Percentiles rank a stretch among this genome's conserved stretches.
Conservation (phyloP, 2,888 invertebrate species). For the Plebejus melissa region DNA sequence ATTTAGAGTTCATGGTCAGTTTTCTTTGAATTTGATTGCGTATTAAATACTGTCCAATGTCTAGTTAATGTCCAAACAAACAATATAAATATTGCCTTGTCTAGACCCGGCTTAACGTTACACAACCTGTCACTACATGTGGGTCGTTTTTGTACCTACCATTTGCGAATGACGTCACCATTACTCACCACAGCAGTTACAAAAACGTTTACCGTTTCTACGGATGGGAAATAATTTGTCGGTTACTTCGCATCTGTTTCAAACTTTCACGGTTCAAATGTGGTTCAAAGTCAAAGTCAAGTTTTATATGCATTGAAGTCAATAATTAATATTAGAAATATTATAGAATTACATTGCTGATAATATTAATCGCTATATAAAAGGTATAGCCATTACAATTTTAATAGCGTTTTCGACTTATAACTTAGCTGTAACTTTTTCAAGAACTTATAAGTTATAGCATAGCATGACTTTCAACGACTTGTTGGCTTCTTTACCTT, state of each 20-base stretch:
- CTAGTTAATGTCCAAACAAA: not conserved
- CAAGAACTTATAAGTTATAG: no score
- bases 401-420: no score
- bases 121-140: slow-evolving; percentile 7
- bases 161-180: not conserved
- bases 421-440: no score
- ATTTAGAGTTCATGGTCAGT: not conserved
- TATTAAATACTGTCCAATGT: not conserved
- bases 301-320: not conserved
- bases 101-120: not conserved
- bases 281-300: not conserved
- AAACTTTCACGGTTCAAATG: not conserved
- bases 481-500: no score
- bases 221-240: not conserved
- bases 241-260: not conserved
- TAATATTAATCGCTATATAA: no score
- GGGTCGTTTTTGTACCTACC: slow-evolving; percentile 8
- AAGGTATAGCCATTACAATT: no score
- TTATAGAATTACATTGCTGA: no score
- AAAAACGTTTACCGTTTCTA: not conserved
- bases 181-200: slow-evolving; percentile 7
- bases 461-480: no score
- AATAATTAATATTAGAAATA: not conserved
- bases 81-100: not conserved
- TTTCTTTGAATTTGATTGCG: no score